A percentile compares a stretch with the other conserved stretches of the same genome.
Conservation (phyloP, 2,888 invertebrate species). For the Pteria penguin region DNA sequence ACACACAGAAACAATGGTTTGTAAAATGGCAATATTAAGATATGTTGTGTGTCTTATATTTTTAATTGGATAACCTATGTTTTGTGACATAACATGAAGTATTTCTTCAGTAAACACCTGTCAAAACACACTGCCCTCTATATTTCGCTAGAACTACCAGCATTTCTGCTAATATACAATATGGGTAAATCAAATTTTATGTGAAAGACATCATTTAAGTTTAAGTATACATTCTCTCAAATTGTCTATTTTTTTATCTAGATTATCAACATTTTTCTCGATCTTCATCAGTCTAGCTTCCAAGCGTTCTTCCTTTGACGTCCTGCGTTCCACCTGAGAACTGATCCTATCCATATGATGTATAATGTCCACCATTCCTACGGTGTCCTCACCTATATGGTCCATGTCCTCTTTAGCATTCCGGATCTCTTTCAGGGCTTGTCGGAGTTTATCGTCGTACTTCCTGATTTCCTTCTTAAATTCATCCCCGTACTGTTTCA, state of each 20-base stretch:
- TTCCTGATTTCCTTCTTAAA: conserved; percentile 42
- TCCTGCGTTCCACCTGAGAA: background rate
- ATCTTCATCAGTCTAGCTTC: background rate
- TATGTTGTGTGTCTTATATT: too few relatives aligned
- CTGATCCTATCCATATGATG: conserved; percentile 41
- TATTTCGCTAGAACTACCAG: too few relatives aligned
- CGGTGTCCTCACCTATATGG: conserved; percentile 64
- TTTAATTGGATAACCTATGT: too few relatives aligned
- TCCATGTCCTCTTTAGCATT: conserved; percentile 57
- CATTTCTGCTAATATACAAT: too few relatives aligned
- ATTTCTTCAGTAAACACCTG: too few relatives aligned
- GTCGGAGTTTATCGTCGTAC: conserved; percentile 54
- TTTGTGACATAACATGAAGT: too few relatives aligned
- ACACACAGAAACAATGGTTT: too few relatives aligned
- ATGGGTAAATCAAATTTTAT: too few relatives aligned
- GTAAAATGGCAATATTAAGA: too few relatives aligned
- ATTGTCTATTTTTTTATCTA: conserved; percentile 9
- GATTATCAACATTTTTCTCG: background rate
- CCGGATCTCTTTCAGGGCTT: conserved; percentile 58
- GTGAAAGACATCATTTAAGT: too few relatives aligned
- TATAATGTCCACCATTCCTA: conserved; percentile 69
- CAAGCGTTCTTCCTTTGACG: background rate
- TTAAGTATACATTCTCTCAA: background rate
- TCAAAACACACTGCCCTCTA: too few relatives aligned
- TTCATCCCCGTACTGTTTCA: conserved; percentile 48